These are phyloP conservation scores for Brachionus koreanus DNA, from an alignment of 1,140 invertebrate species.

Conservation along the genomic window DNA sequence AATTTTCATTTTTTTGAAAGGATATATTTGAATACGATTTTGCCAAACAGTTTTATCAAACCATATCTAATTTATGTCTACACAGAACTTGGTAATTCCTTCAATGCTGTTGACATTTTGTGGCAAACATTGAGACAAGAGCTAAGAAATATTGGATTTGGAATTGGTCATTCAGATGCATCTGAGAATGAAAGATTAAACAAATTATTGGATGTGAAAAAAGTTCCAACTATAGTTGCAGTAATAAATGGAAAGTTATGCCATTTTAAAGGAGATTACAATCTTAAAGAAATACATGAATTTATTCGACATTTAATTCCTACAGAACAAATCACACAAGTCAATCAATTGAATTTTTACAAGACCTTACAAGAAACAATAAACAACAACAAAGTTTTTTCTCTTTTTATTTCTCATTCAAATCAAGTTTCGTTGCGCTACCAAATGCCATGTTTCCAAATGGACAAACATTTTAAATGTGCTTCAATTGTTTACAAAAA, in stretches of 20 bases:
- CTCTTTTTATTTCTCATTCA: background rate
- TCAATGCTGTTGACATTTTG: slow-evolving; percentile 74
- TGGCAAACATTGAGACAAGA: slow-evolving; percentile 77
- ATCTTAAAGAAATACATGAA: slow-evolving; percentile 49
- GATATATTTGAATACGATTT: slow-evolving; percentile 73
- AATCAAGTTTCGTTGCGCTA: slow-evolving; percentile 13
- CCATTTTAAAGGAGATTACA: slow-evolving; percentile 57
- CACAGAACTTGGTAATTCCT: slow-evolving; percentile 86
- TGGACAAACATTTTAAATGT: background rate
- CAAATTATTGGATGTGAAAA: slow-evolving; percentile 71
- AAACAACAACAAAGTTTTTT: slow-evolving; percentile 32
- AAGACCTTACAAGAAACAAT: background rate
- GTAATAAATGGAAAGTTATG: slow-evolving; percentile 74
- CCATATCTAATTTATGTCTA: slow-evolving; percentile 82
- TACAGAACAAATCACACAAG: slow-evolving; percentile 46
- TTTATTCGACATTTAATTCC: slow-evolving; percentile 54
- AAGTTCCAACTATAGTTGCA: slow-evolving; percentile 75
- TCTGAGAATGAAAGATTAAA: slow-evolving; percentile 72
- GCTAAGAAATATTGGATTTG: slow-evolving; percentile 68
- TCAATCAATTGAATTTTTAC: slow-evolving; percentile 40
- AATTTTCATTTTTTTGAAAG: slow-evolving; percentile 45
- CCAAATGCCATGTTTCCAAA: slow-evolving; percentile 41
- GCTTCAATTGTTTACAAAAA: background rate
- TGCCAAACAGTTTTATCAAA: slow-evolving; percentile 73
- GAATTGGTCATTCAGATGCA: slow-evolving; percentile 73